phyloP scores from a whole-genome alignment of 2,797 vertebrate genomes.

The Eulemur coronatus region DNA sequence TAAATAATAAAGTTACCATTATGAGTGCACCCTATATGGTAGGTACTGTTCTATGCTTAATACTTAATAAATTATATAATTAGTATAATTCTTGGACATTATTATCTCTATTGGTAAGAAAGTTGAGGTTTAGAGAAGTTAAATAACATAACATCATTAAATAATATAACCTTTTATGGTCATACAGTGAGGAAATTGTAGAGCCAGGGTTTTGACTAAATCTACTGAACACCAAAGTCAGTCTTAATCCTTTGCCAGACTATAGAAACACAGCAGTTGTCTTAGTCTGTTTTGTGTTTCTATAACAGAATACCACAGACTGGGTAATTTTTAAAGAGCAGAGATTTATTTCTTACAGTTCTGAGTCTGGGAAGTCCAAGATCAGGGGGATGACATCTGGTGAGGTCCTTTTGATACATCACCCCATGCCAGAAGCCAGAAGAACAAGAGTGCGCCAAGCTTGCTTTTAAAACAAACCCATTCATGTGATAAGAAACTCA shows the following conservation, averaged over 20 bases:
- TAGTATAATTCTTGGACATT: background rate
- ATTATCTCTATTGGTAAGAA: background rate
- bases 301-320: background rate
- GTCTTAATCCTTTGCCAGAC: background rate
- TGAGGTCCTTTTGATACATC: background rate
- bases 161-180: background rate
- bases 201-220: background rate
- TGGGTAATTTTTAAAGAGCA: background rate
- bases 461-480: background rate
- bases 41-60: background rate
- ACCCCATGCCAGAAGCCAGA: background rate
- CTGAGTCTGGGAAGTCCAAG: background rate
- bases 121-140: background rate
- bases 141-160: background rate
- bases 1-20: background rate
- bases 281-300: background rate
- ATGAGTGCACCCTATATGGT: background rate
- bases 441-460: background rate
- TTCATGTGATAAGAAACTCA: background rate
- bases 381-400: background rate
- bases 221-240: background rate
- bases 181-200: background rate
- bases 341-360: background rate
- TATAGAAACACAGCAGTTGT: background rate
- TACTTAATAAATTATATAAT: background rate